These are phyloP conservation scores for Halcyon smyrnensis DNA, from an alignment of 2,797 vertebrate genomes.

Conservation along the genomic window DNA sequence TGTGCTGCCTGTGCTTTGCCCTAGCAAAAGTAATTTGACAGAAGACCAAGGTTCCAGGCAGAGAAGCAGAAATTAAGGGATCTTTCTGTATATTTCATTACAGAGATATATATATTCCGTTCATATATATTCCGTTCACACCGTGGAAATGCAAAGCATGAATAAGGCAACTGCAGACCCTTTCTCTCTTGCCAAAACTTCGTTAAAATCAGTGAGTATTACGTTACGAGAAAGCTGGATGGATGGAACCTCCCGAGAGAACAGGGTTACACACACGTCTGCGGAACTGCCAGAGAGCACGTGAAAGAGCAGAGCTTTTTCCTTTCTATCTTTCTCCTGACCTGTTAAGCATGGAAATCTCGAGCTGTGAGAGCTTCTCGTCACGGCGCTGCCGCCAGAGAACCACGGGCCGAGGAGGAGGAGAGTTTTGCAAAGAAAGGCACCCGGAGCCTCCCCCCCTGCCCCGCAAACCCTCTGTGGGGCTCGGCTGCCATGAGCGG, in stretches of 20 bases:
- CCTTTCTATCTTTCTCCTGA: not conserved
- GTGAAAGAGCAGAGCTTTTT: not conserved
- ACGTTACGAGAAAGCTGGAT: not conserved
- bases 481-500: rapidly evolving
- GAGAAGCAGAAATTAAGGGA: rapidly evolving
- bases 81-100: not conserved
- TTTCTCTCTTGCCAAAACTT: not conserved
- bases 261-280: not conserved
- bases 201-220: not conserved
- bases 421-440: rapidly evolving
- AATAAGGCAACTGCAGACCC: rapidly evolving
- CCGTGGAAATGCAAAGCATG: rapidly evolving
- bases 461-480: not conserved
- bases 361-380: not conserved
- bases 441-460: too few species aligned
- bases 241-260: not conserved
- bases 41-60: not conserved
- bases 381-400: not conserved
- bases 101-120: rapidly evolving
- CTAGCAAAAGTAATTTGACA: not conserved
- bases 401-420: not conserved
- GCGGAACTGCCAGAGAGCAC: not conserved
- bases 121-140: not conserved
- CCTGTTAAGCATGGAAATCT: not conserved
- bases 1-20: rapidly evolving